Base-by-base conservation (phyloP, 2,888 invertebrate genomes). In the Acleris holmiana region DNA sequence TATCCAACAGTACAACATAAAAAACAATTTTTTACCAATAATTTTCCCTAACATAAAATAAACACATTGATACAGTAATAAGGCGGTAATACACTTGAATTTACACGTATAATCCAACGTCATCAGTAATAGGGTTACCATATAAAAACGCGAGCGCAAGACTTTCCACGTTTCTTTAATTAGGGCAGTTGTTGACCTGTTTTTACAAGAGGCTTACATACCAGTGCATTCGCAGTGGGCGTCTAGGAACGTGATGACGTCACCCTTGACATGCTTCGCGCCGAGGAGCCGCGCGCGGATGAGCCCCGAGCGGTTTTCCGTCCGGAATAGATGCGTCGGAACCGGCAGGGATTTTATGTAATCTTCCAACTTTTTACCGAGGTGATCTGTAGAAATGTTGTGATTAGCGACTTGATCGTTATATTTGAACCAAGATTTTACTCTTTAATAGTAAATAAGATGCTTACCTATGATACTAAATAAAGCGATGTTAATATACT, bases 161-260 rank as follows among this genome's bases (percentile, higher is more conserved):
- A 47, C 64, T 53, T 53, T 63, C 63, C 41, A 48, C 23, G 19
- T 56, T 46, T 57, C 17, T 53, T 23, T 59, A 64, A 64, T 64
- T 64, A 53, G 58, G 53, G 29, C 58, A 56, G 40, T 19, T 48
- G 58, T 59, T 54, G 64, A 54, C 64, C 64, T 59, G 29, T 54
- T 64, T 59, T 47, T 21, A 35, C 18, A 54, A 54, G 53, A 40
- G 51, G n/a, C 21, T 18, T 56, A 51, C 70, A 71, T 79, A 93
- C 93, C 93, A 73, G 94, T 94, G 81, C 99, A 99, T 87, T 99
- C 99, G 86, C 99, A 99, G 86, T 99, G 99, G 2, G 99, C 99
- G 85, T 99, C 99, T 64, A 99, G 93, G 93, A 99, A 99, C 15
- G 99, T 99, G 74, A 99, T 96, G 59, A 98, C 97, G 87, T 98